Evolutionary conservation across 2,113 vertebrate genomes (phyloP).

Genomic region (Semnornis frantzii): DNA sequence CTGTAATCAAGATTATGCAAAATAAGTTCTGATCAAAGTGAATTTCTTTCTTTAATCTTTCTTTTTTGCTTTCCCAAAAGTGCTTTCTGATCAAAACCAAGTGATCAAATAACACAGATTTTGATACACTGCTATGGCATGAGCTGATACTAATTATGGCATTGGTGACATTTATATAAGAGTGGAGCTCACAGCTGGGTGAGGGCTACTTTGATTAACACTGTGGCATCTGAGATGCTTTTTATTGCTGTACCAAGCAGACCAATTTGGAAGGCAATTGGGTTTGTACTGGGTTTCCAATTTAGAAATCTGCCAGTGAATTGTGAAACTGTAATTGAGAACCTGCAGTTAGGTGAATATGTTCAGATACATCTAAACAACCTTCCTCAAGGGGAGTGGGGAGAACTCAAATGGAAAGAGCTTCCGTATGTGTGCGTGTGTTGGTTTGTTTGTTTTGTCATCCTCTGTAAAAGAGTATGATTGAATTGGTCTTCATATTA

Average conservation of each 20-base stretch:
- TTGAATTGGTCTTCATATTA: background rate
- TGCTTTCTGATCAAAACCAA: conserved; percentile 51
- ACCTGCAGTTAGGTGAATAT: background rate
- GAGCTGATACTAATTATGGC: conserved; percentile 21
- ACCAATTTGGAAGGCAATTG: background rate
- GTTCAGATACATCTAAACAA: background rate
- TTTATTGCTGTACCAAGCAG: background rate
- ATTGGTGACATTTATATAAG: conserved; percentile 3
- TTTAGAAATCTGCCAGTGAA: background rate
- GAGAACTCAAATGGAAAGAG: background rate
- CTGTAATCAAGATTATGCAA: conserved; percentile 37
- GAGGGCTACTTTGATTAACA: background rate
- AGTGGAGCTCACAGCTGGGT: background rate
- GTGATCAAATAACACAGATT: conserved; percentile 58
- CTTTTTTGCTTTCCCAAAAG: background rate
- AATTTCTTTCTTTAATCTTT: conserved; percentile 44
- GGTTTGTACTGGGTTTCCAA: background rate
- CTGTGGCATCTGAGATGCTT: background rate
- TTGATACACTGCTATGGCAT: conserved; percentile 23
- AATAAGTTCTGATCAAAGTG: conserved; percentile 60
- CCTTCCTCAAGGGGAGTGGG: background rate
- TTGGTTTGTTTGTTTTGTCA: background rate
- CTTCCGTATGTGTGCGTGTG: background rate
- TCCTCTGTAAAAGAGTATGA: background rate
- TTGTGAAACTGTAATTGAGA: background rate